Base-by-base conservation (phyloP, 2,113 vertebrate genomes). In the Ascaphus truei region DNA sequence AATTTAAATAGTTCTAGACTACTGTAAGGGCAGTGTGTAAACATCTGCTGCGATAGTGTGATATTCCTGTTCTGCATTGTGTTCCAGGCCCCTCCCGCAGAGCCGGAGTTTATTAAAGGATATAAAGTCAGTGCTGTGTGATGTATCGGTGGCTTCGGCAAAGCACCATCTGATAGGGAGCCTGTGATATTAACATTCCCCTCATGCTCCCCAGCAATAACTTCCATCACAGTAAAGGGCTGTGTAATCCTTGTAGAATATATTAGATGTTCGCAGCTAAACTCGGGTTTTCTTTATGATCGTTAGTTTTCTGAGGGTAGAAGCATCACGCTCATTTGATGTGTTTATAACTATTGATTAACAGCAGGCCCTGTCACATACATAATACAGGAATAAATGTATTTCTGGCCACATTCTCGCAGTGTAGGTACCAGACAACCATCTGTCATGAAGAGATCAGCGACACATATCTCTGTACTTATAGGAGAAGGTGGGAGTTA, bases 281-380 rank as follows among this genome's bases (percentile, higher is more conserved):
- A 71, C 67, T 58, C 37, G 56, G 56, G 22, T 71, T 61, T 71
- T 52, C 57, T 71, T 71, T 71, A 71, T 71, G 56, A 71, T 51
- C 30, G 47, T 71, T 71, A 52, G 67, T 71, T 71, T 71, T 71
- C 67, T 7, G 47, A 51, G 67, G 67, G 56, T 61, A 61, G 56
- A 71, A 25, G 67, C 67, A 71, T 71, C 45, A 26, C 47, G 23
- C 57, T 61, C 57, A 61, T 71, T 71, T 61, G 67, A 71, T 71
- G 67, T 71, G 67, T 71, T 71, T 71, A 71, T 71, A 71, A 41
- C 67, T 61, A 71, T 71, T 71, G 67, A 71, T 71, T 71, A 71
- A 71, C 67, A 71, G 33, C 56, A 61, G 57, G 43, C 57, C 50
- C 43, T 52, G 67, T 71, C 67, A 52, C 52, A 61, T 60, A 51